A percentile compares a stretch with the other conserved stretches of the same genome.
These are phyloP conservation scores for Oreochromis aureus DNA, from an alignment of 2,113 vertebrate genomes.

Conservation along the genomic window DNA sequence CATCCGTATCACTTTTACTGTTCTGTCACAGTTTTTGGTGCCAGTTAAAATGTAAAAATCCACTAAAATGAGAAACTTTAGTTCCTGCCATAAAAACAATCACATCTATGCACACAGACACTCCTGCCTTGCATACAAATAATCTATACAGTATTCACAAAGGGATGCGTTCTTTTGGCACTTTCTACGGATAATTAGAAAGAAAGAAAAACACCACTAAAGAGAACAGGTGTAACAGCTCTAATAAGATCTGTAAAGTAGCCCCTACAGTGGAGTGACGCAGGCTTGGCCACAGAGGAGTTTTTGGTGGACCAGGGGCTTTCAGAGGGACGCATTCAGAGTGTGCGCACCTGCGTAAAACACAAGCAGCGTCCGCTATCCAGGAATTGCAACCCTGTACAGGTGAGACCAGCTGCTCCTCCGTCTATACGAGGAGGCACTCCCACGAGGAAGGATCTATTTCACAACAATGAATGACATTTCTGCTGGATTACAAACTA, in stretches of 20 bases:
- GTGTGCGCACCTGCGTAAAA: constrained; percentile 40
- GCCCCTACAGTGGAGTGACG: constrained; percentile 13
- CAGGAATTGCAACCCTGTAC: constrained; percentile 21
- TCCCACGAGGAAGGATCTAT: neutral
- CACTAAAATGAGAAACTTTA: neutral
- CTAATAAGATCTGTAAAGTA: neutral
- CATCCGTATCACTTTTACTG: neutral
- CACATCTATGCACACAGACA: neutral
- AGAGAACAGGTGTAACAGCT: neutral
- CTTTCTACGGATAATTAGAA: neutral
- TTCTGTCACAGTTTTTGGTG: neutral
- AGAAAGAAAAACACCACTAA: neutral
- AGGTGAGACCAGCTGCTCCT: constrained; percentile 42
- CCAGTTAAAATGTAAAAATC: neutral
- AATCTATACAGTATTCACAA: neutral
- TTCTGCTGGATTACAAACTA: constrained; percentile 58
- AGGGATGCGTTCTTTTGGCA: neutral
- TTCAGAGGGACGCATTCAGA: constrained; percentile 8
- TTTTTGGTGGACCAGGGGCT: constrained; percentile 17
- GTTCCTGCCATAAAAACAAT: neutral
- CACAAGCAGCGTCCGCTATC: constrained; percentile 34
- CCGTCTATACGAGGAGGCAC: neutral
- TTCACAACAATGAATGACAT: constrained; percentile 22
- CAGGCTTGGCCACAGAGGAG: constrained; percentile 26
- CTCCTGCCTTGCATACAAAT: neutral